Evolutionary conservation across 2,888 invertebrate species (phyloP).

Genomic region (Nemotelus pantherinus): DNA sequence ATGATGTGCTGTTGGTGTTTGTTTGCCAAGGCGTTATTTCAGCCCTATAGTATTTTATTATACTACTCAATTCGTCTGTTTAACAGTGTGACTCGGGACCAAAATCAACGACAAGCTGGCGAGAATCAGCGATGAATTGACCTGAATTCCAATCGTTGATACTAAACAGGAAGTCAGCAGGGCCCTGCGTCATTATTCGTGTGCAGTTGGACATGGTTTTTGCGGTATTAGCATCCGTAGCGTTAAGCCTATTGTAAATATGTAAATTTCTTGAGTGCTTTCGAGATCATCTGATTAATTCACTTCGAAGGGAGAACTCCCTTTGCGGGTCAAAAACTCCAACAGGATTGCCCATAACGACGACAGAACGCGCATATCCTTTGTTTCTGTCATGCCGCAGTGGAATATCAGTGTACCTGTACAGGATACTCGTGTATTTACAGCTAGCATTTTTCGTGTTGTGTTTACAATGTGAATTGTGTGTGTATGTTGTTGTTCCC

Average conservation of each 20-base stretch:
- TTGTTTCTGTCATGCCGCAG: slow-evolving; percentile 44
- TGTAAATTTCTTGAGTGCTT: slow-evolving; percentile 17
- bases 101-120: background rate
- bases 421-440: background rate
- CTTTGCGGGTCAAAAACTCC: slow-evolving; percentile 29
- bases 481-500: slow-evolving; percentile 28
- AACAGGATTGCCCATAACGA: slow-evolving; percentile 6
- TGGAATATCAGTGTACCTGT: slow-evolving; percentile 39
- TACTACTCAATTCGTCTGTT: background rate
- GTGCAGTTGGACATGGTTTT: too few species aligned
- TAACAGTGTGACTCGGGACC: background rate
- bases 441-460: slow-evolving; percentile 14
- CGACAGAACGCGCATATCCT: slow-evolving; percentile 35
- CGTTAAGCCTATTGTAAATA: slow-evolving; percentile 32
- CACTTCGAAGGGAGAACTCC: slow-evolving; percentile 33
- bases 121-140: background rate
- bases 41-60: slow-evolving; percentile 4
- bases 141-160: background rate
- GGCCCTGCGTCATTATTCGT: too few species aligned
- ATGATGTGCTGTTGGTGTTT: slow-evolving; percentile 5
- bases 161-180: background rate
- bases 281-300: slow-evolving; percentile 34
- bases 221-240: background rate
- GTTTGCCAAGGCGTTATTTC: background rate
- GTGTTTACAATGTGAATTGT: slow-evolving; percentile 39